These are phyloP conservation scores for Nebria ingens DNA, from an alignment of 1,140 invertebrate genomes.

Conservation along the genomic window DNA sequence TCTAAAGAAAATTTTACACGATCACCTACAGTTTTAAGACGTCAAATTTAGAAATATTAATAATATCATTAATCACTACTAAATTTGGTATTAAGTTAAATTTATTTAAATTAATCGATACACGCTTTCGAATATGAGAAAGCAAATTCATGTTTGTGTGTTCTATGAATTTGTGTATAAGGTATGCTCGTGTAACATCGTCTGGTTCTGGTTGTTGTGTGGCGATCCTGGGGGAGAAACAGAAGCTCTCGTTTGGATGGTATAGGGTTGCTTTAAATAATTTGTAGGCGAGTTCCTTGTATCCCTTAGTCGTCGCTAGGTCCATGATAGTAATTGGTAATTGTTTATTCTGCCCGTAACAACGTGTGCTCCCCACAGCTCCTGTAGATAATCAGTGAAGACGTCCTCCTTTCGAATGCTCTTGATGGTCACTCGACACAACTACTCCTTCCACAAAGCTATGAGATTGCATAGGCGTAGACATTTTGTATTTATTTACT, in stretches of 20 bases:
- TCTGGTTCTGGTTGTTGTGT: no score
- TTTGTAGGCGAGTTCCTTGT: conserved; percentile 15
- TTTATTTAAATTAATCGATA: not conserved
- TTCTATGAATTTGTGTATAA: no score
- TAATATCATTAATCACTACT: no score
- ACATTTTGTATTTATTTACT: no score
- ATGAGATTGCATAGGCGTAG: no score
- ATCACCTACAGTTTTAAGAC: no score
- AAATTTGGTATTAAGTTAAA: no score
- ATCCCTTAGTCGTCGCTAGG: conserved; percentile 7
- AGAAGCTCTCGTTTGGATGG: conserved; percentile 4
- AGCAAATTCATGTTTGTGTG: not conserved
- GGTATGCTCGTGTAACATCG: not conserved
- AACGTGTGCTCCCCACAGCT: not conserved
- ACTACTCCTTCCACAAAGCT: not conserved
- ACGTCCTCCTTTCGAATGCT: not conserved
- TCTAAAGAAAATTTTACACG: not conserved
- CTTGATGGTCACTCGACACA: conserved; percentile 1
- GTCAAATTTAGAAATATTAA: no score
- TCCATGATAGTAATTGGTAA: conserved; percentile 20
- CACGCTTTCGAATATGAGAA: not conserved
- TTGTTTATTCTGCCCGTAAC: conserved; percentile 20
- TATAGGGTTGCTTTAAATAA: conserved; percentile 14
- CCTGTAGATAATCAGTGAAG: conserved; percentile 2
- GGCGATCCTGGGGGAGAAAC: no score